Conservation (phyloP, 2,888 invertebrate species). For the Neoascia interrupta region DNA sequence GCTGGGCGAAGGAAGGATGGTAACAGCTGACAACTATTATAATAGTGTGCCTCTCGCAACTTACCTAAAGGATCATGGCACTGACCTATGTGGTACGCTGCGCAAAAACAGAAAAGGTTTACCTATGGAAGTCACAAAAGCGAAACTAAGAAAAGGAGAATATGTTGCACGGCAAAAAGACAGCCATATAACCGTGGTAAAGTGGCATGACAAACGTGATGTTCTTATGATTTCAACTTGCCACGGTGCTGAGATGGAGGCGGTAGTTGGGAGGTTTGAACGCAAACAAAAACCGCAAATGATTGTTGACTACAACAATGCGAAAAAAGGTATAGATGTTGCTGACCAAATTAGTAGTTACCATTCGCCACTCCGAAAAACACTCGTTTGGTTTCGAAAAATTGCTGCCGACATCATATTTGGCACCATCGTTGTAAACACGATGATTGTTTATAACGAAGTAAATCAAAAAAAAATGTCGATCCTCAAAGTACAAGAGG, state of each 20-base stretch:
- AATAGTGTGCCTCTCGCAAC: background rate
- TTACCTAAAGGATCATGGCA: background rate
- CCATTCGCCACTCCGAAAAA: background rate
- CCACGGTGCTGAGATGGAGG: background rate
- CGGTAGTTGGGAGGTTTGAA: background rate
- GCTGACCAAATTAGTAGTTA: background rate
- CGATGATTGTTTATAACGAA: background rate
- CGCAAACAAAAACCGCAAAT: background rate
- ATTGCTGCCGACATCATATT: background rate
- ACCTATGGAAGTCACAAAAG: background rate
- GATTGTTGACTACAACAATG: background rate
- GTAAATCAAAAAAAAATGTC: background rate
- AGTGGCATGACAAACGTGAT: background rate
- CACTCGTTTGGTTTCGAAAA: background rate
- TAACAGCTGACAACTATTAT: constrained; percentile 1
- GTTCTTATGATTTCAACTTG: background rate
- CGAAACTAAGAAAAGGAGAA: background rate
- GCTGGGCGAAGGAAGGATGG: background rate
- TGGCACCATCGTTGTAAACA: background rate
- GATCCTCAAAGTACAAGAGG: background rate
- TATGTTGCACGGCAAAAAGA: background rate
- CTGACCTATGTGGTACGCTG: background rate
- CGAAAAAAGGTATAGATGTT: background rate
- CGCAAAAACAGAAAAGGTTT: background rate
- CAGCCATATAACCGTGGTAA: background rate